Conservation (phyloP, 2,888 invertebrate species). For the Imbricaverruca yamaguchii region DNA sequence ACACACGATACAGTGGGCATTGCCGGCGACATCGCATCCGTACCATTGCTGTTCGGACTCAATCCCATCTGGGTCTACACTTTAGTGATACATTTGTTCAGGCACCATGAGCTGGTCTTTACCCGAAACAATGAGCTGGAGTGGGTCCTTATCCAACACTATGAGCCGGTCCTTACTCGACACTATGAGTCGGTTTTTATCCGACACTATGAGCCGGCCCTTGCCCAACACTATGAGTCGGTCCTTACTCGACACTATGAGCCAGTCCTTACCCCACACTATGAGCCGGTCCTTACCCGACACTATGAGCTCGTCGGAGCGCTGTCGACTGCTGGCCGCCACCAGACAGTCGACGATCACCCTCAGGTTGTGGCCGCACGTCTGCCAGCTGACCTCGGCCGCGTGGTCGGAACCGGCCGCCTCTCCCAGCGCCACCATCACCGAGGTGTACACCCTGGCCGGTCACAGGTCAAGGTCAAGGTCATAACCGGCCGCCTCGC, state of each 20-base stretch:
- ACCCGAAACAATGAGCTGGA: too few species aligned
- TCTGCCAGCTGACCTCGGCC: background rate
- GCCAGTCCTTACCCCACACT: too few species aligned
- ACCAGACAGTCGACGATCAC: background rate
- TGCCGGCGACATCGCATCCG: too few species aligned
- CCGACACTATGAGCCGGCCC: too few species aligned
- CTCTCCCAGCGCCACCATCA: background rate
- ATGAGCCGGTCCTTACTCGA: background rate
- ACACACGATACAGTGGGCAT: too few species aligned
- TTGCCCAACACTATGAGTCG: too few species aligned
- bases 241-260: background rate
- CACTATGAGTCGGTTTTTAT: too few species aligned
- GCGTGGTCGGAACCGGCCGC: background rate
- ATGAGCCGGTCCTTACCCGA: background rate
- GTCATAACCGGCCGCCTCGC: background rate
- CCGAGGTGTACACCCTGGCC: slow-evolving; percentile 6
- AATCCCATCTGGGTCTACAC: too few species aligned
- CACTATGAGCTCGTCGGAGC: background rate
- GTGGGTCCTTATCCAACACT: too few species aligned
- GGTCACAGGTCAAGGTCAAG: background rate
- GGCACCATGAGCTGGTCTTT: too few species aligned
- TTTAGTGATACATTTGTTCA: too few species aligned
- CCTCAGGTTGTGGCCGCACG: background rate
- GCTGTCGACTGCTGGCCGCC: background rate
- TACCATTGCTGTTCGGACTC: too few species aligned